Conservation (phyloP, 2,113 vertebrate species). For the Gobio gobio region DNA sequence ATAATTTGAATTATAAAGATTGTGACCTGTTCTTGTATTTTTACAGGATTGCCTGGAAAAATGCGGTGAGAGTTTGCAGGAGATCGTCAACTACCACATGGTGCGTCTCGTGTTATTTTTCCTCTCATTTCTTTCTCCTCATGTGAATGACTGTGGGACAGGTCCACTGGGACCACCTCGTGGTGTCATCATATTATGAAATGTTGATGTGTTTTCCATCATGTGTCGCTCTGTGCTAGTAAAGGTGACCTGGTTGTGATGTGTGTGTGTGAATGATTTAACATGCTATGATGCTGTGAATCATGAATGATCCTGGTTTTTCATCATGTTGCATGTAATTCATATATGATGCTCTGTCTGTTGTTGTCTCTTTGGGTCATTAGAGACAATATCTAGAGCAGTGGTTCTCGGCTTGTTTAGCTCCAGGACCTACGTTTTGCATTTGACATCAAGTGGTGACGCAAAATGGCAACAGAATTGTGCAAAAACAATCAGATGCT, state of each 20-base stretch:
- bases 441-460: neutral
- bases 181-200: neutral
- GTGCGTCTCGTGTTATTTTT: slow-evolving; percentile 70
- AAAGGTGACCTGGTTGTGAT: neutral
- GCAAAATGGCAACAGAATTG: neutral
- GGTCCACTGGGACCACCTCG: neutral
- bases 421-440: neutral
- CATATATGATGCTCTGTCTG: neutral
- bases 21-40: slow-evolving; percentile 49
- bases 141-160: neutral
- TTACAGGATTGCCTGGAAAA: slow-evolving; percentile 92
- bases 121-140: neutral
- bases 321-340: neutral
- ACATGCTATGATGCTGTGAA: neutral
- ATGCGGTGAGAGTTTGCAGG: slow-evolving; percentile 94
- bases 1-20: neutral
- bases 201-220: slow-evolving; percentile 1
- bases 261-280: neutral
- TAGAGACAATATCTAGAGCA: neutral
- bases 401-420: neutral
- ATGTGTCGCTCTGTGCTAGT: neutral
- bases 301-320: neutral
- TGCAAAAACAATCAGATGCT: neutral
- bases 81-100: slow-evolving; percentile 98
- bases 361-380: neutral